Base-by-base conservation (phyloP, 2,888 invertebrate genomes). In the Cheilosia soror region DNA sequence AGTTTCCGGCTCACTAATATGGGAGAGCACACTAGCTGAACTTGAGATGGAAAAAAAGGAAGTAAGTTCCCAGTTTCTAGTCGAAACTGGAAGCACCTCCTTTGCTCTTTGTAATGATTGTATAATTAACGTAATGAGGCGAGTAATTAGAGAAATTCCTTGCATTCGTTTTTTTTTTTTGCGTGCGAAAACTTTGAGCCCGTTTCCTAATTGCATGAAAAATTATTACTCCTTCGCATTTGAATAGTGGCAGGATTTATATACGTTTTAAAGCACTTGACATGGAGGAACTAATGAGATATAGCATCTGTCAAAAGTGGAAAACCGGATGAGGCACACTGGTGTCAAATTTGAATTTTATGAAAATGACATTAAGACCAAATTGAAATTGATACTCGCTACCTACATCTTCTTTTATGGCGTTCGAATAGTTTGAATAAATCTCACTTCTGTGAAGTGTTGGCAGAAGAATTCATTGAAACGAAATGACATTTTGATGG, bases 121-220 rank as follows among this genome's bases (percentile, higher is more conserved):
- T 58, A 79, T 79, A 75, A 75, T 79, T 75, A 79, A 75, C 51
- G 80, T 71, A 84, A 84, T 84, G 75, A 76, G 71, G 79, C 79
- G 71, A 84, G 80, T 79, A 84, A 84, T 84, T 79, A 76, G 79
- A 60, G 60, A 75, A 51, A 79, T 63, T 65, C 63, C 63, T 37
- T 65, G 33, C 55, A 53, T 72, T 65, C 31, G 13, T 51, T 15
- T 31, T 68, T 2, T 31, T 68, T 37, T 29, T 40, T 60, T 58
- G 33, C 27, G 2, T 11, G 20, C 20, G 9, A 25, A 49, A 25
- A 62, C 62, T 53, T 51, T 1, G 40, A 53, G 25, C 44, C 60
- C 2, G 47, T 51, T 11, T 51, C 53, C 33, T 69, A 78, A 69
- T 78, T 69, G 69, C 47, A 71, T 78, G 63, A 63, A 57, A 69